Base-by-base conservation (phyloP, 2,888 invertebrate genomes). In the Colletes collaris region DNA sequence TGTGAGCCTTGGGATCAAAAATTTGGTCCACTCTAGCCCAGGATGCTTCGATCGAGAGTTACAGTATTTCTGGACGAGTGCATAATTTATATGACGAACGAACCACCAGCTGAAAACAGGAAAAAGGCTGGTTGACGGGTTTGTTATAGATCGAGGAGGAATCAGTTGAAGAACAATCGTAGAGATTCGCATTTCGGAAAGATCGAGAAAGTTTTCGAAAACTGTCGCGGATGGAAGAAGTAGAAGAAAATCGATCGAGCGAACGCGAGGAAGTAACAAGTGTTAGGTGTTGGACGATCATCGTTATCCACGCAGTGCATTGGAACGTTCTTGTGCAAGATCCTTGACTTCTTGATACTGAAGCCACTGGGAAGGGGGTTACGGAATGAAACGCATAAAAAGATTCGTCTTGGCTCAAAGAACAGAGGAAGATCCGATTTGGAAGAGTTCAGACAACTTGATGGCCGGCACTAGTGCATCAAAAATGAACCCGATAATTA, bases 401-500 rank as follows among this genome's bases (percentile, higher is more conserved):
- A 90, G 93, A 87, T 93, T 93, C 83, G 91, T 93, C 44, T 86
- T 93, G 76, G 91, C 90, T 11, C 87, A 91, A 79, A 90, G 88
- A 52, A 89, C 91, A 78, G 92, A 90, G 73, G 90, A 87, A 73
- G 90, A 92, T 78, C 90, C 91, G 19, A 91, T 90, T 75, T 92
- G 92, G 92, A 93, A 91, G 76, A 91, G 91, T 64, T 92, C 92
- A 55, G 91, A 92, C 81, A 93, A 92, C 83, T 76, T 91, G 13
- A 78, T 86, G 11, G 88, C 89, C n/a, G 88, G 88, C 8, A 87
- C 89, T n/a, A 88, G 88, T 8, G 72, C 88, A 10, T 68, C 85
- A 46, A 87, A 87, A 81, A 89, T 88, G 81, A 89, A 82, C 79
- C 81, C 60, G 50, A 86, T 88, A 44, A 46, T 46, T 46, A 46